Base-by-base conservation (phyloP, 2,797 vertebrate genomes). In the Coregonus suidteri region DNA sequence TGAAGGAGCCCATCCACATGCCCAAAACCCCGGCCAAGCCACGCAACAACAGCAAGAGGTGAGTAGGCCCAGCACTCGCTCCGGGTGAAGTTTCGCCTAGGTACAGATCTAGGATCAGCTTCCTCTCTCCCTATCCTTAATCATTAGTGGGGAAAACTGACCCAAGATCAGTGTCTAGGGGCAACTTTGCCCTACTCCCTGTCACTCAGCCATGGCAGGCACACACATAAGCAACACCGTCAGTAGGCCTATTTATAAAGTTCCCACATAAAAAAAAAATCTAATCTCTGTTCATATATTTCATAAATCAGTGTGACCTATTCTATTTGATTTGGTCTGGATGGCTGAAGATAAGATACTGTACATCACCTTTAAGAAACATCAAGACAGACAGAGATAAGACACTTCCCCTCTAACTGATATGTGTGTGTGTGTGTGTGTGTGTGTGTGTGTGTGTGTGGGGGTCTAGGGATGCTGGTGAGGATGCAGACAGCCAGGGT, bases 21-120 rank as follows among this genome's bases (percentile, higher is more conserved):
- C 98, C 98, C 47, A 99, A 99, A 94, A 95, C 97, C 74, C 96
- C 98, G 79, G 95, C 96, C 88, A 99, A 96, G 88, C 96, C 97
- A 84, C 93, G 96, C 80, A 99, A 97, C 90, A 96, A 96, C 89
- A 94, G 95, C 75, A 98, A 95, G 92, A 98, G 97, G 97, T 98
- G 92, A 93, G 81, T 15, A 64, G 66, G 4, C 51, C 51, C 20
- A 3, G 25, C 51, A 53, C 31, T 35, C 31, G 5, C 31, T 34
- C 14, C 34, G 15, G 31, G 34, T 11, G 14, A 15, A 1, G 34
- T 68, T 35, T 68, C 34, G 25, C 66, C 30, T 68, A 35, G 20
- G 7, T 16, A 37, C 66, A 35, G 31, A 18, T 68, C n/a, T 68
- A 18, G 34, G 66, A 16, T 25, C 59, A 4, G 59, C 59, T 64